Evolutionary conservation across 2,113 vertebrate genomes (phyloP), one percentile per base, ranked within the genome.

Genomic region (Carlito syrichta): DNA sequence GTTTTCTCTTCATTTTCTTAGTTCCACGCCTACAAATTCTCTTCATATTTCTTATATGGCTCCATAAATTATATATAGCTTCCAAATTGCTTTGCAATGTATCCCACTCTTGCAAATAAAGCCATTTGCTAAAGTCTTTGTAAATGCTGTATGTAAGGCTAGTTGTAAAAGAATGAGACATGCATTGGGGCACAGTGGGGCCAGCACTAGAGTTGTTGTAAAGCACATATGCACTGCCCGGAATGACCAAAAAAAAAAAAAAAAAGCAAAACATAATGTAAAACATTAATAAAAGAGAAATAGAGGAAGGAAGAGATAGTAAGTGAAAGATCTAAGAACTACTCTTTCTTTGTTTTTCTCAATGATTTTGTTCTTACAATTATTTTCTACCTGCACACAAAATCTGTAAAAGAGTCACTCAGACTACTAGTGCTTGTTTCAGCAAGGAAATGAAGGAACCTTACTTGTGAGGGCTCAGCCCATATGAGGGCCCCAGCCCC

Each of bases 71-170:
- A 60, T 60, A 78, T 60, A 63, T 69, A 56, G 40, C 30, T 90
- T 78, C 27, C 90, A 92, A 85, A 77, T 94, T 54, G 35, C 22
- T 68, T 96, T 96, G 83, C 86, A 74, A 92, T 91, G 95, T 86
- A 60, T 32, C 48, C 81, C 20, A 0, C 4, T 69, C 60, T 93
- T 88, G 25, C 27, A 92, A 88, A 95, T 85, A 86, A 84, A 83
- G 4, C 4, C 45, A 66, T 66, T 87, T 40, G 7, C 63, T 50
- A 66, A 89, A 83, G 30, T 86, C 48, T 85, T 52, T 92, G 48
- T 62, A 94, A 86, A 52, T 83, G 7, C 82, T 40, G 27, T 23
- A 12, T 60, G 48, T 69, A 83, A 16, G 45, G 71, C 17, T 63
- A 92, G n/a, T 79, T 54, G 17, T 60, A n/a, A 94, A 45, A 89